phyloP scores from a whole-genome alignment of 2,888 invertebrate genomes.

The Drosophila limbata region DNA sequence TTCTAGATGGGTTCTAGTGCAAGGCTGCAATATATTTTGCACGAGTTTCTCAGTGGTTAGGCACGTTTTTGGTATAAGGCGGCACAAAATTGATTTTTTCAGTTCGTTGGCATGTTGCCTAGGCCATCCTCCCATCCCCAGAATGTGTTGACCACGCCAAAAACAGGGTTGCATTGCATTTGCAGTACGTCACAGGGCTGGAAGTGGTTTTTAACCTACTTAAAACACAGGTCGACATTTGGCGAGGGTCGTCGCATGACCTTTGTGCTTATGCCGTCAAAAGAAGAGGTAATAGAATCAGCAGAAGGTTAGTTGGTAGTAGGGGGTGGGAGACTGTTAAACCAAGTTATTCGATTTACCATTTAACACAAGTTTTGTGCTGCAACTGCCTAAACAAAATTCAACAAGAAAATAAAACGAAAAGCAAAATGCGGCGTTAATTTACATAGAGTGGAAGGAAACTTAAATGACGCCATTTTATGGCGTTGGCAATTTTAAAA shows the following conservation, averaged over 20 bases:
- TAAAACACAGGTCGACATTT: constrained; percentile 76
- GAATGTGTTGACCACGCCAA: constrained; percentile 46
- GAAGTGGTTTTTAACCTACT: constrained; percentile 77
- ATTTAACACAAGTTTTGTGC: constrained; percentile 9
- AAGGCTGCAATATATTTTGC: constrained; percentile 81
- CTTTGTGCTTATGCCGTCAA: constrained; percentile 64
- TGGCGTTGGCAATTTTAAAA: constrained; percentile 39
- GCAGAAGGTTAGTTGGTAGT: not conserved
- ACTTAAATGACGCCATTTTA: constrained; percentile 48
- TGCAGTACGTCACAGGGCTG: constrained; percentile 57
- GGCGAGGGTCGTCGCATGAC: constrained; percentile 76
- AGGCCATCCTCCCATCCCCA: constrained; percentile 8
- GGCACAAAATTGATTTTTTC: constrained; percentile 73
- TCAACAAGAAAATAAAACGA: constrained; percentile 6
- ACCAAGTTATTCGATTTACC: constrained; percentile 4
- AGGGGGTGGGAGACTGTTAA: not conserved
- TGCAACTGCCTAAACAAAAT: constrained; percentile 28
- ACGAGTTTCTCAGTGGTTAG: constrained; percentile 78
- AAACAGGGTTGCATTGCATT: constrained; percentile 56
- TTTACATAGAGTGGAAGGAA: constrained; percentile 39
- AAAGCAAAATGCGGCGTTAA: constrained; percentile 44
- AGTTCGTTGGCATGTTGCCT: constrained; percentile 80
- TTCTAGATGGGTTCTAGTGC: constrained; percentile 66
- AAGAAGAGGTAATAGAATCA: not conserved
- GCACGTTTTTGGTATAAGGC: constrained; percentile 62